Evolutionary conservation across 2,797 vertebrate species (phyloP), one percentile per base, ranked within the genome.

Genomic region (Anguilla anguilla): DNA sequence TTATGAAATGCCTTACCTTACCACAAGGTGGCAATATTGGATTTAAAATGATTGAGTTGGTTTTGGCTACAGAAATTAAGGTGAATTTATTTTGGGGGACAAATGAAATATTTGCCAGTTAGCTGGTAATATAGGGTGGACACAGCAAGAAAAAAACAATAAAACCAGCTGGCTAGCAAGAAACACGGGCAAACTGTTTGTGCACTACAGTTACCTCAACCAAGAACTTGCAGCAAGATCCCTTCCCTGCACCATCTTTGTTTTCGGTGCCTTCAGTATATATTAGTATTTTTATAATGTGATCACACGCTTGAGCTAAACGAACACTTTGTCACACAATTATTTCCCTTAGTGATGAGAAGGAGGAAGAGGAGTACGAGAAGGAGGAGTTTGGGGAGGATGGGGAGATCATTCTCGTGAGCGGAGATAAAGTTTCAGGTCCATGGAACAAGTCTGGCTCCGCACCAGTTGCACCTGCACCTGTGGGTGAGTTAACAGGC

Each of bases 371-470:
- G 19, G 98, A 99, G 49, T 97, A 95, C 87, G 98, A 99, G 90
- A 98, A 97, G 89, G 98, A 99, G 94, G 98, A 99, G 91, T 95
- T 97, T 0, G 96, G 97, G 6, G 98, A 97, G 87, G 97, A 95
- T 11, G 98, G 97, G 91, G 98, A 99, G 93, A 97, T 98, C 90
- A 95, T 96, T 86, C 92, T 97, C 85, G 94, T 97, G 85, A 95
- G 95, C 84, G 72, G 96, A 88, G 98, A 99, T 89, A 97, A 97
- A 91, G 89, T 97, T 67, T 97, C 96, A 43, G 98, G 98, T 77
- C 98, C 98, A 83, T 99, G 98, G 98, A 99, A 99, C 95, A 99
- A 98, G 91, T 96, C 97, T 1, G 96, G 97, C 89, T 94, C 93
- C 2, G 92, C 93, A 31, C 95, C 95, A 86, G 94, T 96, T 86